Evolutionary conservation across 1,140 invertebrate species (phyloP).

Genomic region (Stegodyphus mimosarum): DNA sequence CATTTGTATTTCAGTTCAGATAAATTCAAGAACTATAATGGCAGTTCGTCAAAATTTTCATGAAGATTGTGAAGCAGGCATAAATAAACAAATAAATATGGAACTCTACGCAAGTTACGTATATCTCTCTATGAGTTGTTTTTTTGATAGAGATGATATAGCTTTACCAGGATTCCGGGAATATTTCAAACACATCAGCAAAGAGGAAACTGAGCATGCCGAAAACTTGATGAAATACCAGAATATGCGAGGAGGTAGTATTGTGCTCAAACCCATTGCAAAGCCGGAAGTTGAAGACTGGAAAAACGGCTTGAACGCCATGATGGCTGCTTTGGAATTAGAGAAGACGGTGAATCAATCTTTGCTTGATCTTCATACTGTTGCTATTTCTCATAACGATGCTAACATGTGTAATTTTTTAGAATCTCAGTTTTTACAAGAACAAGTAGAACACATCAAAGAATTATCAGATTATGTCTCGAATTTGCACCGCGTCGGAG

Average conservation of each 20-base stretch:
- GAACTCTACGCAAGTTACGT: constrained; percentile 86
- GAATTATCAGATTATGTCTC: constrained; percentile 73
- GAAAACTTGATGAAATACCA: constrained; percentile 76
- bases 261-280: constrained; percentile 60
- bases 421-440: constrained; percentile 72
- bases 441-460: constrained; percentile 75
- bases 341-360: constrained; percentile 75
- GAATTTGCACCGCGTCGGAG: constrained; percentile 73
- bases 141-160: constrained; percentile 77
- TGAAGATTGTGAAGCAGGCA: constrained; percentile 78
- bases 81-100: constrained; percentile 90
- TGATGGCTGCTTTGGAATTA: constrained; percentile 73
- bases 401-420: constrained; percentile 73
- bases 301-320: constrained; percentile 72
- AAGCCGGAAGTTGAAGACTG: constrained; percentile 73
- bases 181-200: constrained; percentile 73
- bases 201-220: constrained; percentile 76
- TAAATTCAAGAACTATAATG: no score
- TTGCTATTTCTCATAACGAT: constrained; percentile 69
- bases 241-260: constrained; percentile 72
- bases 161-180: constrained; percentile 73
- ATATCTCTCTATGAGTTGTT: constrained; percentile 80
- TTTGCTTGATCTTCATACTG: constrained; percentile 70
- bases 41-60: constrained; percentile 80
- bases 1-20: no score